These are phyloP conservation scores for Caranx ignobilis DNA, from an alignment of 2,113 vertebrate genomes.

Conservation along the genomic window DNA sequence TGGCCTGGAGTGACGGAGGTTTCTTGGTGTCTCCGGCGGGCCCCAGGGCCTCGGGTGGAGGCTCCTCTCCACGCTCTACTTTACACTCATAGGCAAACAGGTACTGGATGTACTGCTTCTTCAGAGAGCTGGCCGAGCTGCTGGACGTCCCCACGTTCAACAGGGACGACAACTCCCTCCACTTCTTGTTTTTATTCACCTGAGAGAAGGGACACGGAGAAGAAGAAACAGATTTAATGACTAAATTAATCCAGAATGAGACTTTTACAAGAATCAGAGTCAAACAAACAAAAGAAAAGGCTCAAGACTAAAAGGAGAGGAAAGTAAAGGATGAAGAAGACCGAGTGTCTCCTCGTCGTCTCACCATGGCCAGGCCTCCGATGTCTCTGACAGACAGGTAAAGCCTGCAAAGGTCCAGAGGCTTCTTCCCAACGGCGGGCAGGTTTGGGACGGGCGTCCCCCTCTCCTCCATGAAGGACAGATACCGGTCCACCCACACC, in stretches of 20 bases:
- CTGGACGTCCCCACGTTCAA: slow-evolving; percentile 94
- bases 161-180: slow-evolving; percentile 91
- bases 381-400: slow-evolving; percentile 93
- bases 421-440: slow-evolving; percentile 94
- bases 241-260: no score
- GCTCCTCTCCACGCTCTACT: slow-evolving; percentile 95
- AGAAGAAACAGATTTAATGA: not conserved
- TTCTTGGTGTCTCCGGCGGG: slow-evolving; percentile 88
- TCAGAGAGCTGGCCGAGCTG: slow-evolving; percentile 94
- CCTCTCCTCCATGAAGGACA: slow-evolving; percentile 95
- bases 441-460: slow-evolving; percentile 90
- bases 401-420: slow-evolving; percentile 93
- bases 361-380: slow-evolving; percentile 95
- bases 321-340: no score
- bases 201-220: slow-evolving; percentile 54
- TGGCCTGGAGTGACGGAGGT: slow-evolving; percentile 85
- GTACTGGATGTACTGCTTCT: slow-evolving; percentile 98
- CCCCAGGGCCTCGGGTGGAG: slow-evolving; percentile 88
- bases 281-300: not conserved
- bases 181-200: slow-evolving; percentile 99
- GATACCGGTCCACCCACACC: slow-evolving; percentile 93
- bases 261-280: no score
- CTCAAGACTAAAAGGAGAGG: no score
- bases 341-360: not conserved
- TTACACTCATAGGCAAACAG: slow-evolving; percentile 98